phyloP scores from a whole-genome alignment of 2,888 invertebrate genomes.

The Pseudococcus longispinus region DNA sequence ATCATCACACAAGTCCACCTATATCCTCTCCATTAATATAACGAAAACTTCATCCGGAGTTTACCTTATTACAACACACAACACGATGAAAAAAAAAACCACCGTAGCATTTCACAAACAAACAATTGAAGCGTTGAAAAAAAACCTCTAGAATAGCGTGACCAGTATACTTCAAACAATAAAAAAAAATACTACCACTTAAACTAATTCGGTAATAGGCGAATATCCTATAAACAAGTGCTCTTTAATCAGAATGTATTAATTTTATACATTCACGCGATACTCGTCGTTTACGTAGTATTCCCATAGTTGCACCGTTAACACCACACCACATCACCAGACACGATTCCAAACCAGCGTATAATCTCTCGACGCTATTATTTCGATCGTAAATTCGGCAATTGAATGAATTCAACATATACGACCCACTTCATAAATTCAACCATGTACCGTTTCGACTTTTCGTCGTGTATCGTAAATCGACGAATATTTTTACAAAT shows the following conservation, averaged over 20 bases:
- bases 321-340: neutral
- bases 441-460: neutral
- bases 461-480: neutral
- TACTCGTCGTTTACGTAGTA: neutral
- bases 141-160: neutral
- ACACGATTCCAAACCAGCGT: neutral
- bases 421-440: conserved; percentile 3
- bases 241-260: conserved; percentile 17
- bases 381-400: conserved; percentile 15
- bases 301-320: conserved; percentile 20
- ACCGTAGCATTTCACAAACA: neutral
- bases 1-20: neutral
- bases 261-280: conserved; percentile 25
- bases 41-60: neutral
- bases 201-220: conserved; percentile 11
- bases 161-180: neutral
- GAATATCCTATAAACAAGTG: neutral
- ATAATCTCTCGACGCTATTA: neutral
- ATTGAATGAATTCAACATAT: neutral
- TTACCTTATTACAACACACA: neutral
- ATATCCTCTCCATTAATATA: neutral
- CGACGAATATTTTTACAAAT: conserved; percentile 18
- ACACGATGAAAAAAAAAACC: neutral
- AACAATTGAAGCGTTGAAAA: conserved; percentile 8
- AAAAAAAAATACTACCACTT: conserved; percentile 8